A percentile compares a stretch with the other conserved stretches of the same genome.
Conservation (phyloP, 2,797 vertebrate species). For the Odontamblyopus rebecca region DNA sequence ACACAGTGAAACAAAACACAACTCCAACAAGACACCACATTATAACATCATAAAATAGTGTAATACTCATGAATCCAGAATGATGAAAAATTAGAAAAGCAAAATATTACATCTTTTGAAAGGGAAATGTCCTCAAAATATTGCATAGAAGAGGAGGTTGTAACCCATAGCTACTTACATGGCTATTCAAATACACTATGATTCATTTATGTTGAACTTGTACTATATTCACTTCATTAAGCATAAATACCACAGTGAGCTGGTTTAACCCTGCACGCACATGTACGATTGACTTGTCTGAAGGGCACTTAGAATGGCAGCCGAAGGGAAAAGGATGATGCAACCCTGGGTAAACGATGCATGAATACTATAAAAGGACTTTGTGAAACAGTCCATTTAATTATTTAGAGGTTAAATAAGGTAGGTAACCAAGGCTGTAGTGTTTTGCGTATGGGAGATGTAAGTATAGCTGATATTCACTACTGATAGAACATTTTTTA, state of each 20-base stretch:
- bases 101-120: too few species aligned
- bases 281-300: slow-evolving; percentile 4
- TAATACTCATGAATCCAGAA: too few species aligned
- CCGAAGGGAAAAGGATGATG: background rate
- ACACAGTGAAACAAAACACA: too few species aligned
- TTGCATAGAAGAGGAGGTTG: background rate
- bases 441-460: background rate
- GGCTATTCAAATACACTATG: slow-evolving; percentile 24
- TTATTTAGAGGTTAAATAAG: background rate
- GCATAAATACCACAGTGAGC: slow-evolving; percentile 12
- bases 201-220: slow-evolving; percentile 15
- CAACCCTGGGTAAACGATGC: background rate
- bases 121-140: too few species aligned
- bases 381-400: background rate
- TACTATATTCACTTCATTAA: slow-evolving; percentile 28
- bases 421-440: background rate
- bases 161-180: background rate
- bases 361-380: background rate
- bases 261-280: slow-evolving; percentile 12
- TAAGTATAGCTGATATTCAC: too few species aligned
- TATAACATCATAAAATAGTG: too few species aligned
- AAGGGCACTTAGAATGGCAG: slow-evolving; percentile 4
- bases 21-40: too few species aligned
- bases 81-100: too few species aligned
- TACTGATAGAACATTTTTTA: background rate